Evolutionary conservation across 2,888 invertebrate genomes (phyloP).

Genomic region (Rugalucina vietnamica): DNA sequence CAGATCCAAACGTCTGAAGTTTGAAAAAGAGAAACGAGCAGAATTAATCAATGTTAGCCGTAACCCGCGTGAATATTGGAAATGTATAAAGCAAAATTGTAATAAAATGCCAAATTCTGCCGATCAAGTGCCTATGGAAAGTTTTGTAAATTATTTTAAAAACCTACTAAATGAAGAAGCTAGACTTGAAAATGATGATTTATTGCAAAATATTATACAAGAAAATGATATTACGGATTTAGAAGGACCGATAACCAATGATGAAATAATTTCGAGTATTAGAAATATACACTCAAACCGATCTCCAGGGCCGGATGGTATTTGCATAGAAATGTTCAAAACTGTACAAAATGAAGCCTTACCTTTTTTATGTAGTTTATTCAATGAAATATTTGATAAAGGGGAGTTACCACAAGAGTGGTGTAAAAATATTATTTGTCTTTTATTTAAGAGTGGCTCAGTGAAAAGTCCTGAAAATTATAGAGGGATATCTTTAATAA

Average conservation of each 20-base stretch:
- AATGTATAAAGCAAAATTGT: not conserved
- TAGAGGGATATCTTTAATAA: not conserved
- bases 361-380: not conserved
- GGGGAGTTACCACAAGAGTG: not conserved
- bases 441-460: not conserved
- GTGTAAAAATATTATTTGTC: not conserved
- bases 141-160: not conserved
- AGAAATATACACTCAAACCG: constrained; percentile 1
- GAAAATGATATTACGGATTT: not conserved
- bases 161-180: not conserved
- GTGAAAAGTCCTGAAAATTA: not conserved
- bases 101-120: not conserved
- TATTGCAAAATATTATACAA: not conserved
- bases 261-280: constrained; percentile 19
- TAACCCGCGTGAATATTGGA: constrained; percentile 4
- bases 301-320: constrained; percentile 29
- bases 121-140: not conserved
- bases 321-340: constrained; percentile 29
- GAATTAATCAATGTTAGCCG: constrained; percentile 18
- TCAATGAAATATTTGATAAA: not conserved
- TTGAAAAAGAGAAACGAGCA: constrained; percentile 7
- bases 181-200: not conserved
- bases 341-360: not conserved
- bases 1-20: constrained; percentile 1
- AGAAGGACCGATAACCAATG: not conserved